Base-by-base conservation (phyloP, 2,888 invertebrate species). In the Drosophila siamana region DNA sequence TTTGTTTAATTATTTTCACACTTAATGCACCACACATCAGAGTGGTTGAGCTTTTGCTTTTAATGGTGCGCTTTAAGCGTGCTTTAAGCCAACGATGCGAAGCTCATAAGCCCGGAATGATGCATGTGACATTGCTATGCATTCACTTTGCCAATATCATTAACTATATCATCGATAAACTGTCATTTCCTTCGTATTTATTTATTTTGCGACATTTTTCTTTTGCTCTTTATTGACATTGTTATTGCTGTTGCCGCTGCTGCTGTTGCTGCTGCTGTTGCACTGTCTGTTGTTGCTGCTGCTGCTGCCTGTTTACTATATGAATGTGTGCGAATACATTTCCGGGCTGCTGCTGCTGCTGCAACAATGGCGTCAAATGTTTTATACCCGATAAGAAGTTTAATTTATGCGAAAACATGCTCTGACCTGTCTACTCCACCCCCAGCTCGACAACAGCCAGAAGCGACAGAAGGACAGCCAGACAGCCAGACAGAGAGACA, bases 351-450 rank as follows among this genome's bases (percentile, higher is more conserved):
- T 68, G 43, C 77, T 69, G 48, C 65, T 68, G 73, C 52, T 68
- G 43, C 77, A 64, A 65, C 72, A 75, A 75, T 78, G 83, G 69
- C 84, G 69, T 84, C 88, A 88, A 86, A 86, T 89, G 89, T 78
- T 88, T 78, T 78, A 83, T 75, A 79, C 78, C 86, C 80, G 89
- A 89, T 89, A 89, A 89, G 89, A 87, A 86, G 78, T 81, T 89
- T 86, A 89, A 89, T 89, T 89, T 89, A 89, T 89, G 89, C 89
- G 89, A 86, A 88, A 86, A 82, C 89, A 88, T 89, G 88, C 86
- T 86, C 85, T 86, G 75, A 73, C 72, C 70, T 72, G 63, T 70
- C 68, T 19, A 33, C 16, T 7, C n/a, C 30, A 0, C n/a, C n/a
- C 22, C 4, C 19, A 22, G n/a, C 4, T 13, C 15, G 19, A 16